Base-by-base conservation (phyloP, 2,797 vertebrate species). In the Enteromius thamalakanensis region DNA sequence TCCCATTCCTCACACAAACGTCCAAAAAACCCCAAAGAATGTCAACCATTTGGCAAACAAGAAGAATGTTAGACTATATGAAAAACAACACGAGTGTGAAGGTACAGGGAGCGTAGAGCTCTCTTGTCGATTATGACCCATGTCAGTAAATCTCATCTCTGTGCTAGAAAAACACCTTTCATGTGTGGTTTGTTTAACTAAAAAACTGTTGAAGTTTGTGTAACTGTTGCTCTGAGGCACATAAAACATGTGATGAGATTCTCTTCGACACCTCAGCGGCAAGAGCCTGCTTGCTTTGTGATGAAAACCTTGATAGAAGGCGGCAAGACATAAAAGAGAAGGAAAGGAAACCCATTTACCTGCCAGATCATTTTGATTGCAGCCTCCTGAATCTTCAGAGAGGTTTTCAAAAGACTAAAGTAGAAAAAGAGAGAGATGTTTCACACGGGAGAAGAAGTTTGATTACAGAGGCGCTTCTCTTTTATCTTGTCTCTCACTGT, bases 391-490 rank as follows among this genome's bases (percentile, higher is more conserved):
- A 87, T 95, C 89, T 90, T 93, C 87, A 85, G 95, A 96, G 82
- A 96, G 90, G 79, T 95, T 97, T 91, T 96, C 96, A 90, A 94
- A 95, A 74, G 95, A 96, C 96, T 97, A 51, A 15, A 37, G 7
- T 15, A 80, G 15, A 74, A 17, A 85, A 15, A 40, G 21, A 42
- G 9, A 82, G 42, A 86, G 47, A 62, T 14, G 10, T 74, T 76
- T 68, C 47, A 69, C 34, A 40, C 17, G 37, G n/a, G 19, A 62
- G 64, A 29, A 47, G 32, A 51, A 64, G 53, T 47, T 49, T 69
- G 40, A 77, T 69, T 37, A 78, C 51, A 77, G 75, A 62, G 65
- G 40, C 2, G 21, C 12, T 76, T 34, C 58, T 79, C 64, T 79
- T 37, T 53, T 17, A 80, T 80, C 79, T 80, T 0, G 6, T 42